Evolutionary conservation across 2,888 invertebrate species (phyloP).

Genomic region (Diarsia dahlii): DNA sequence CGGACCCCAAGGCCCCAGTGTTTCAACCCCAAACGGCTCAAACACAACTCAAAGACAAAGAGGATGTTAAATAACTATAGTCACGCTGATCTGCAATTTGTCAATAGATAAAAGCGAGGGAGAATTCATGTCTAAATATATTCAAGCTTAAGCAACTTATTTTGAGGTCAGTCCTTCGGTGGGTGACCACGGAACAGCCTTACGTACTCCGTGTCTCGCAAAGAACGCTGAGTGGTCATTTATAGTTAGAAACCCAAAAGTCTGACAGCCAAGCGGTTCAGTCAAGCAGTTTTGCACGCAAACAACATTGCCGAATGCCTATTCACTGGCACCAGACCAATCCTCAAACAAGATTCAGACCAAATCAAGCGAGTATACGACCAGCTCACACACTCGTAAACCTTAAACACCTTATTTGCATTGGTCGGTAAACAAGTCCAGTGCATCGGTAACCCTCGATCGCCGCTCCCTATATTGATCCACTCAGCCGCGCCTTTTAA

Average conservation of each 20-base stretch:
- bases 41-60: too few species aligned
- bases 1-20: too few species aligned
- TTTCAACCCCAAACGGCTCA: too few species aligned
- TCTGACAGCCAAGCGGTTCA: not conserved
- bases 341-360: slow-evolving; percentile 6
- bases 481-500: slow-evolving; percentile 53
- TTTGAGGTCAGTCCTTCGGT: not conserved
- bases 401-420: slow-evolving; percentile 41
- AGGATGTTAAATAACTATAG: not conserved
- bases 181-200: not conserved
- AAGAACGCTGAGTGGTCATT: not conserved
- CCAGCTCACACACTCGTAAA: not conserved
- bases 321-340: slow-evolving; percentile 19
- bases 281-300: not conserved
- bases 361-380: not conserved
- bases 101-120: not conserved
- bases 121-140: not conserved
- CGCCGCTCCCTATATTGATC: slow-evolving; percentile 55
- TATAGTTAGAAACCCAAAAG: not conserved
- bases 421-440: slow-evolving; percentile 40
- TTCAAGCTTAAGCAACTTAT: not conserved
- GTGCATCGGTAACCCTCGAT: slow-evolving; percentile 50
- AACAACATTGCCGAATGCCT: not conserved
- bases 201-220: too few species aligned
- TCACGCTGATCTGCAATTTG: not conserved